Base-by-base conservation (phyloP, 2,797 vertebrate species). In the Crocidura indochinensis region DNA sequence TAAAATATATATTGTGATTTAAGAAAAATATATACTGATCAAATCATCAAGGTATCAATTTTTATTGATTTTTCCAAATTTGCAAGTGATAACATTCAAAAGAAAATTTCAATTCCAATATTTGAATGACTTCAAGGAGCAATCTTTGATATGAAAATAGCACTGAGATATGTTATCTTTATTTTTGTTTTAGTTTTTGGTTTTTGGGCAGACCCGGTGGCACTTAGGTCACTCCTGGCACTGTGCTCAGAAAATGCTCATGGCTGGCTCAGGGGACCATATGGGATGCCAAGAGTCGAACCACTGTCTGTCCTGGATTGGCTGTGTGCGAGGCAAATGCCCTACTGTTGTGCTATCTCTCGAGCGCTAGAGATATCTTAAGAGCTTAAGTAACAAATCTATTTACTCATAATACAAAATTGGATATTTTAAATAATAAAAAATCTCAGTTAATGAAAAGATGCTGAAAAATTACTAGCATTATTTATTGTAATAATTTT, bases 401-500 rank as follows among this genome's bases (percentile, higher is more conserved):
- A 86, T 0, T 91, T 51, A 56, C 8, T 77, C 17, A n/a, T 53
- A 65, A 73, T 71, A 84, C 47, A 74, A 80, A 65, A 38, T 3
- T 72, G 47, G 24, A 27, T 14, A 78, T 87, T 65, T 60, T 78
- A 88, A 65, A 29, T 26, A 69, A 19, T 12, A 20, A 10, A 80
- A 84, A 49, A 81, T 73, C 68, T 85, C 26, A 84, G 29, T 76
- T 91, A 84, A 82, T 68, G 65, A 8, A 79, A 81, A 77, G 4
- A 68, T 77, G n/a, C 81, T 81, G 10, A 87, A 90, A 79, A 73
- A 6, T 29, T 14, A 68, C 15, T 46, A 71, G 47, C 15, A 51
- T 77, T 88, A 73, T 92, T 93, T 89, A 62, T 75, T 82, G 11
- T 46, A 78, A 93, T 26, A 76, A 83, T 92, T 93, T 81, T 81